Evolutionary conservation across 2,888 invertebrate genomes (phyloP).

Genomic region (Apeira syringaria): DNA sequence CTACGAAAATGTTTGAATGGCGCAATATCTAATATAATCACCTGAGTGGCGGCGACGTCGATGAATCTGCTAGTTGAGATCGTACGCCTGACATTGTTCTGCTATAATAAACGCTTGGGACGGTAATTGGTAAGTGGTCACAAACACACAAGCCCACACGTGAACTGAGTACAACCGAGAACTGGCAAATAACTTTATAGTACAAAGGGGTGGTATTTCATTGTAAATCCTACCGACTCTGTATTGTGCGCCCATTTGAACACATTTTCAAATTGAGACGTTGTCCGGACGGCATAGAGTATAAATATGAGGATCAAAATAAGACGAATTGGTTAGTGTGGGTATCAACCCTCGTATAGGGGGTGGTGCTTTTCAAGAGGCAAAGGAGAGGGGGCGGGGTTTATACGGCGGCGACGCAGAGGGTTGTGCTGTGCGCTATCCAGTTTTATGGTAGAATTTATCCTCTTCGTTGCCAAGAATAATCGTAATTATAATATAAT

Average conservation of each 20-base stretch:
- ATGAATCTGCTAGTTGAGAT: slow-evolving; percentile 86
- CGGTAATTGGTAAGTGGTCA: too few species aligned
- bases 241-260: slow-evolving; percentile 8
- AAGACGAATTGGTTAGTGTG: slow-evolving; percentile 28
- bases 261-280: slow-evolving; percentile 1
- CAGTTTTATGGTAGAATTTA: not conserved
- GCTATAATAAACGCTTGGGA: too few species aligned
- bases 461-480: too few species aligned
- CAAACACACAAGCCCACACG: slow-evolving; percentile 31
- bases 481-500: too few species aligned
- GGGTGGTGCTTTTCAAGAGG: slow-evolving; percentile 58
- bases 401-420: slow-evolving; percentile 16
- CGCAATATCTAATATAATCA: too few species aligned
- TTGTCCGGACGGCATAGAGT: slow-evolving; percentile 34
- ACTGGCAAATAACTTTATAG: slow-evolving; percentile 62
- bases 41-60: slow-evolving; percentile 88
- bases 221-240: slow-evolving; percentile 30
- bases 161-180: slow-evolving; percentile 44
- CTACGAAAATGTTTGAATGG: too few species aligned
- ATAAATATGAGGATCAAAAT: slow-evolving; percentile 30
- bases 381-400: slow-evolving; percentile 54
- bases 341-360: slow-evolving; percentile 35
- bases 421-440: slow-evolving; percentile 7
- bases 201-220: slow-evolving; percentile 50
- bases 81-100: slow-evolving; percentile 68